Evolutionary conservation across 1,140 invertebrate genomes (phyloP).

Genomic region (Drosophila mojavensis): DNA sequence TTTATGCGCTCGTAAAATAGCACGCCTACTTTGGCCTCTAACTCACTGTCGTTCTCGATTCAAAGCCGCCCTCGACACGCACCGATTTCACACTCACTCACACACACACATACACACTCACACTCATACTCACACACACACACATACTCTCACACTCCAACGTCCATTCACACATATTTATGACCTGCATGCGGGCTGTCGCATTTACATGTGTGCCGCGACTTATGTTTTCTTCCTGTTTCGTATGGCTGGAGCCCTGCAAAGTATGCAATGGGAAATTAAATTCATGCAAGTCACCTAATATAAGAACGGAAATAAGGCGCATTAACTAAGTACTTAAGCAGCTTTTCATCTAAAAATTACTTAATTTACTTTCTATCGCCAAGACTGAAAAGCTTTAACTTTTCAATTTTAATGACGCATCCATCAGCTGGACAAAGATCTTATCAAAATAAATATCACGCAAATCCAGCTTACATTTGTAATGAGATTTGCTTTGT

Average conservation of each 20-base stretch:
- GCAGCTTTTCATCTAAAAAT: conserved; percentile 6
- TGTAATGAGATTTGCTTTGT: conserved; percentile 15
- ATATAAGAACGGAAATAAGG: conserved; percentile 51
- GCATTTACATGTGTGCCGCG: conserved; percentile 71
- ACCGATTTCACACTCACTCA: conserved; percentile 68
- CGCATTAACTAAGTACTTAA: conserved; percentile 55
- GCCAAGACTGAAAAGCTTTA: not conserved
- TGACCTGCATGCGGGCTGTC: conserved; percentile 58
- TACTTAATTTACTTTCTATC: not conserved
- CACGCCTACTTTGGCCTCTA: conserved; percentile 65
- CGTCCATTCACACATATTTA: conserved; percentile 15
- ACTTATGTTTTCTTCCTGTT: conserved; percentile 52
- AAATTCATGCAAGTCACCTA: conserved; percentile 76
- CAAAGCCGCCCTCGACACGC: conserved; percentile 61
- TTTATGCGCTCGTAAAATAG: conserved; percentile 75
- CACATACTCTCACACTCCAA: conserved; percentile 7
- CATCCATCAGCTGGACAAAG: not conserved
- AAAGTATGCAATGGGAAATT: conserved; percentile 62
- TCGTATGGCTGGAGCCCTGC: conserved; percentile 26
- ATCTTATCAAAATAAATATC: too few relatives aligned
- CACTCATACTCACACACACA: too few relatives aligned
- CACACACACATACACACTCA: conserved; percentile 11
- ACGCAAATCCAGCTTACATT: conserved; percentile 30
- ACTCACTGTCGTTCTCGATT: conserved; percentile 44
- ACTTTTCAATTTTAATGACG: not conserved